phyloP scores from a whole-genome alignment of 1,140 invertebrate genomes.

The Anadara kagoshimensis region DNA sequence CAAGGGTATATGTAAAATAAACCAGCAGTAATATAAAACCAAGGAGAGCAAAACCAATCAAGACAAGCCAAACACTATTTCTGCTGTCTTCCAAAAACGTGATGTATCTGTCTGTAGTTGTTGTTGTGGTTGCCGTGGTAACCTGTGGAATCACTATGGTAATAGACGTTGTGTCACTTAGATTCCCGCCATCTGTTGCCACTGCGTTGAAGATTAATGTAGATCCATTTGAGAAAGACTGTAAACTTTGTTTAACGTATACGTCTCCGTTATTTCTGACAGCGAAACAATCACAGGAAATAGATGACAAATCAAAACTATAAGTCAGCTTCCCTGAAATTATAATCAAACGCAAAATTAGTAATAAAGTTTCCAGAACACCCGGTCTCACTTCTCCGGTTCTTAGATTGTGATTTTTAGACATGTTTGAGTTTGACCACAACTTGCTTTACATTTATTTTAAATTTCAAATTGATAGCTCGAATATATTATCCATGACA shows the following conservation, averaged over 20 bases:
- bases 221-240: background rate
- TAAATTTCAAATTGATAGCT: too few species aligned
- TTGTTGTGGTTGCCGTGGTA: constrained; percentile 24
- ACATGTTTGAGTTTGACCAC: too few species aligned
- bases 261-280: constrained; percentile 9
- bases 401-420: too few species aligned
- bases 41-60: constrained; percentile 4
- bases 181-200: constrained; percentile 8
- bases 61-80: constrained; percentile 27
- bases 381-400: too few species aligned
- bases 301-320: too few species aligned
- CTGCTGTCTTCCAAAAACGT: constrained; percentile 20
- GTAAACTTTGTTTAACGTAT: constrained; percentile 5
- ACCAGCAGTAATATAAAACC: background rate
- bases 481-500: too few species aligned
- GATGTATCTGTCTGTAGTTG: constrained; percentile 28
- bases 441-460: too few species aligned
- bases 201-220: background rate
- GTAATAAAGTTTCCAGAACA: too few species aligned
- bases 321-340: too few species aligned
- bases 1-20: background rate
- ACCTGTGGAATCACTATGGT: constrained; percentile 16
- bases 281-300: background rate
- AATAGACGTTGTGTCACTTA: constrained; percentile 13
- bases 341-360: too few species aligned